Conservation (phyloP, 2,888 invertebrate genomes). For the Parnassius glacialis region DNA sequence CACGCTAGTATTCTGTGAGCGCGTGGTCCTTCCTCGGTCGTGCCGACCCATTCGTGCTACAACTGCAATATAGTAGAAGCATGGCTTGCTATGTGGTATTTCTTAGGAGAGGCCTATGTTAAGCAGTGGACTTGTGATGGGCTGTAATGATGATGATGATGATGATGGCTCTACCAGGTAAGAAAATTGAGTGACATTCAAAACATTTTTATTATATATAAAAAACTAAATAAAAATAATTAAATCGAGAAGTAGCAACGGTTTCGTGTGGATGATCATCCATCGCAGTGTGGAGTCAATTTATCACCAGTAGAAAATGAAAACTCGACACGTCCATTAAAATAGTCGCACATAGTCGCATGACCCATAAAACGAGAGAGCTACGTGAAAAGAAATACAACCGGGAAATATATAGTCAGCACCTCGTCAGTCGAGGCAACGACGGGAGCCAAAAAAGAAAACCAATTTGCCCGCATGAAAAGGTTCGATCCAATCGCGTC, state of each 20-base stretch:
- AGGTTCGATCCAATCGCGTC: constrained; percentile 73
- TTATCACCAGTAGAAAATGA: constrained; percentile 76
- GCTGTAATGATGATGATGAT: too few species aligned
- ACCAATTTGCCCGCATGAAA: constrained; percentile 79
- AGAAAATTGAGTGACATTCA: too few species aligned
- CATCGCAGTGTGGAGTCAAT: constrained; percentile 74
- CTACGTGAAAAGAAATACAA: constrained; percentile 74
- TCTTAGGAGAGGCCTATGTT: too few species aligned
- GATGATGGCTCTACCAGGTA: too few species aligned
- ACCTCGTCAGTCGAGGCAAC: constrained; percentile 66
- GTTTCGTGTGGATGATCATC: constrained; percentile 67
- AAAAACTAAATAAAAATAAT: constrained; percentile 30
- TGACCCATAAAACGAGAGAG: constrained; percentile 79
- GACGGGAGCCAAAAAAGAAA: constrained; percentile 75
- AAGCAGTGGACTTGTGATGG: too few species aligned
- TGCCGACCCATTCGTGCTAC: too few species aligned
- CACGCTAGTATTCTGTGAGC: too few species aligned
- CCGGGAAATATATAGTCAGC: constrained; percentile 64
- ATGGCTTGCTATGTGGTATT: too few species aligned
- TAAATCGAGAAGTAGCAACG: constrained; percentile 48
- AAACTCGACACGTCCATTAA: constrained; percentile 73
- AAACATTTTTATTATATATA: too few species aligned
- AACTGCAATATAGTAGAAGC: too few species aligned
- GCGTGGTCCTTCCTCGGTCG: too few species aligned
- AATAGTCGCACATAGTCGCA: constrained; percentile 78